These are phyloP conservation scores for Phyto melanocephala DNA, from an alignment of 2,888 invertebrate genomes.

Conservation along the genomic window DNA sequence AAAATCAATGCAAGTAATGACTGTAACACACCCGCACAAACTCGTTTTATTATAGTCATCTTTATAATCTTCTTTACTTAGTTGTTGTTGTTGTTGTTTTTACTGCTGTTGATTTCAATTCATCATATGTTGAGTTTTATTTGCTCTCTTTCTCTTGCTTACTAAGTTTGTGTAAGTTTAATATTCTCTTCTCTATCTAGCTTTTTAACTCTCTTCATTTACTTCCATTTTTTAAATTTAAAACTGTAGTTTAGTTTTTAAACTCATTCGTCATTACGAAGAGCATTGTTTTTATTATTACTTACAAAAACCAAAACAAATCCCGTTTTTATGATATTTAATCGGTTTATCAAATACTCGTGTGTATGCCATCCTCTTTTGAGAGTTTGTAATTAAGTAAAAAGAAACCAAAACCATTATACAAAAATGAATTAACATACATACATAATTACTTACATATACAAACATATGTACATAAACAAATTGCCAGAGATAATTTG, in stretches of 20 bases:
- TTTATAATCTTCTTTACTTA: not conserved
- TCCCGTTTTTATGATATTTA: not conserved
- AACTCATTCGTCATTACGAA: slow-evolving; percentile 39
- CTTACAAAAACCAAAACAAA: not conserved
- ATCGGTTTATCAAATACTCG: not conserved
- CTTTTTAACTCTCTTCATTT: not conserved
- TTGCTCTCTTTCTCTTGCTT: slow-evolving; percentile 1
- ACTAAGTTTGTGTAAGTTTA: not conserved
- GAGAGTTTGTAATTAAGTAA: not conserved
- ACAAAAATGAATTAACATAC: not conserved
- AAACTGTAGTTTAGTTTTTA: slow-evolving; percentile 23
- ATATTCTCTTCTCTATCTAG: not conserved
- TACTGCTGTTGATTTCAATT: slow-evolving; percentile 20
- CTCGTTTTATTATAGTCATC: not conserved
- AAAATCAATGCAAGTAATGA: slow-evolving; percentile 31
- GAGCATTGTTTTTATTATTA: slow-evolving; percentile 33
- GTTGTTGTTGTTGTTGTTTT: not conserved
- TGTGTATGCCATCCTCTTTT: not conserved
- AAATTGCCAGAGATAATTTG: not conserved
- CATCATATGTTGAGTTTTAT: slow-evolving; percentile 26
- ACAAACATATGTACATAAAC: too few relatives aligned
- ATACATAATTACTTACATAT: too few relatives aligned
- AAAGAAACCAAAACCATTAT: not conserved
- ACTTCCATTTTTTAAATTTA: not conserved
- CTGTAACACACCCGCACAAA: slow-evolving; percentile 28